These are phyloP conservation scores for Calliphora vicina DNA, from an alignment of 1,140 invertebrate species.

Conservation along the genomic window DNA sequence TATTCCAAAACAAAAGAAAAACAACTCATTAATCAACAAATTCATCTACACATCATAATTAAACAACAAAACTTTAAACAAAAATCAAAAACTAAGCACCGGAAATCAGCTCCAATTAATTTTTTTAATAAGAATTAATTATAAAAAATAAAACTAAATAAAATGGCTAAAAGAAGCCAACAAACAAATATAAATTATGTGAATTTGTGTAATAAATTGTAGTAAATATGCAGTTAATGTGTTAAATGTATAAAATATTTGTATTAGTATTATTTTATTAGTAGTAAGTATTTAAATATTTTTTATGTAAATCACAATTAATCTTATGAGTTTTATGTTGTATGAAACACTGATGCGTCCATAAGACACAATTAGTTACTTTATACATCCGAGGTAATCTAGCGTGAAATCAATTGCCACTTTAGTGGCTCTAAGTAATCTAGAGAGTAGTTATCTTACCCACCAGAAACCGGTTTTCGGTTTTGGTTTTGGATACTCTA, in stretches of 20 bases:
- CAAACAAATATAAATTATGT: neutral
- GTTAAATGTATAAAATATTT: neutral
- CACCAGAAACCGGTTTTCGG: too few species aligned
- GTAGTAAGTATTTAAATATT: too few species aligned
- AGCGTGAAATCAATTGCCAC: too few species aligned
- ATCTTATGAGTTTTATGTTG: too few species aligned
- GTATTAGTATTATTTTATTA: too few species aligned
- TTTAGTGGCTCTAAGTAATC: too few species aligned
- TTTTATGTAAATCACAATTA: too few species aligned
- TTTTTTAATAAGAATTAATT: constrained; percentile 27
- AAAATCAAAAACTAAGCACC: neutral
- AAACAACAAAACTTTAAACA: neutral
- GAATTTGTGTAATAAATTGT: neutral
- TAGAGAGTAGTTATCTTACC: too few species aligned
- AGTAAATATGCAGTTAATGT: neutral
- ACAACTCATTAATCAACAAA: neutral
- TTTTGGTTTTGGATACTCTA: too few species aligned
- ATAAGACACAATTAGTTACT: too few species aligned
- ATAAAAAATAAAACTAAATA: neutral
- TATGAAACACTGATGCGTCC: too few species aligned
- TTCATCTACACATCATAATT: neutral
- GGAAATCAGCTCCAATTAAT: constrained; percentile 35
- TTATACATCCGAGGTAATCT: too few species aligned
- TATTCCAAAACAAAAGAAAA: neutral
- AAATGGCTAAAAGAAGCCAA: neutral